phyloP scores from a whole-genome alignment of 2,888 invertebrate genomes.

The Heteromyza rotundicornis region DNA sequence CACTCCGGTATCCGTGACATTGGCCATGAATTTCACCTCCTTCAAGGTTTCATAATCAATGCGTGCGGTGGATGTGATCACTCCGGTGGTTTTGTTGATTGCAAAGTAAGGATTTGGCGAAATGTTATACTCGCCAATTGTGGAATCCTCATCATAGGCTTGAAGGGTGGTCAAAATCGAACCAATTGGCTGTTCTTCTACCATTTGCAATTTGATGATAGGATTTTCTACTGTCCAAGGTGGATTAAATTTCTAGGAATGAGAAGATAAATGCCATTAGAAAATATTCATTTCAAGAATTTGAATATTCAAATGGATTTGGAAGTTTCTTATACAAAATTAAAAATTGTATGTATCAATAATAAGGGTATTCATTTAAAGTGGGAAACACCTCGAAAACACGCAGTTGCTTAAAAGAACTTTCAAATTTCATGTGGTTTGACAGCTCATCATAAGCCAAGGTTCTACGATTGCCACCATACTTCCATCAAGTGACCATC shows the following conservation, averaged over 20 bases:
- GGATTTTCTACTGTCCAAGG: slow-evolving; percentile 76
- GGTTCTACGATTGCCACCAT: no score
- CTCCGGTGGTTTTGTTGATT: slow-evolving; percentile 81
- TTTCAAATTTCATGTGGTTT: no score
- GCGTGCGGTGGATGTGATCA: slow-evolving; percentile 74
- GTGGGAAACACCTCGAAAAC: no score
- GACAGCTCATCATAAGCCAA: no score
- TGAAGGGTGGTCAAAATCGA: slow-evolving; percentile 77
- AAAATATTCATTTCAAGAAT: not conserved
- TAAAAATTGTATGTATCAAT: slow-evolving; percentile 50
- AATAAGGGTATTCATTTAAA: no score
- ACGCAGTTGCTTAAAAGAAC: no score
- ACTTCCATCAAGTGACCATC: no score
- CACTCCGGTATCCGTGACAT: slow-evolving; percentile 85
- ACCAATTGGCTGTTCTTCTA: slow-evolving; percentile 84
- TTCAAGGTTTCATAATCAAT: slow-evolving; percentile 86
- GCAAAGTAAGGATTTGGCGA: slow-evolving; percentile 78
- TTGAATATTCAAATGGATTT: slow-evolving; percentile 28
- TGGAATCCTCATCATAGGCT: slow-evolving; percentile 83
- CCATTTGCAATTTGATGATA: slow-evolving; percentile 70
- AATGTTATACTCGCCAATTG: slow-evolving; percentile 73
- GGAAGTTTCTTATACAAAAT: slow-evolving; percentile 33
- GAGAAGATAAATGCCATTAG: not conserved
- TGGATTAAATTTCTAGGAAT: slow-evolving; percentile 69
- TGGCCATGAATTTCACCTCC: slow-evolving; percentile 77